These are phyloP conservation scores for Anabacerthia variegaticeps DNA, from an alignment of 2,797 vertebrate species.

Conservation along the genomic window DNA sequence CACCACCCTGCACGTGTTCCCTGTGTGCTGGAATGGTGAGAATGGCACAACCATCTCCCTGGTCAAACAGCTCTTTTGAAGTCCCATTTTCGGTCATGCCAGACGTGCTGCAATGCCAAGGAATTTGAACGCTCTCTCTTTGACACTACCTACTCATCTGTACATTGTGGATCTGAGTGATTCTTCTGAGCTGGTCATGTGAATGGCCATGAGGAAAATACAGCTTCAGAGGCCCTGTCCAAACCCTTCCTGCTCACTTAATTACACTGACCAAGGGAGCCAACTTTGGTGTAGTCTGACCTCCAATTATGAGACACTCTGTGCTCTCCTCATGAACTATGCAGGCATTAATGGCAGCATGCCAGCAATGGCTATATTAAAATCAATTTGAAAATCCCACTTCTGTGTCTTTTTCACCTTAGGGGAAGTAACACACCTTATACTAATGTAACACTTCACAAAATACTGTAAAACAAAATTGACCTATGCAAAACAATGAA, in stretches of 20 bases:
- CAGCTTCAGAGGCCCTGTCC: not conserved
- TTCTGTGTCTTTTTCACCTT: not conserved
- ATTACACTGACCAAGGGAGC: not conserved
- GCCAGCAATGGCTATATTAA: constrained; percentile 13
- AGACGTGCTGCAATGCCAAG: not conserved
- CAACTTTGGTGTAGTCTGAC: not conserved
- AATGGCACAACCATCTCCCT: not conserved
- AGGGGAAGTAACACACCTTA: not conserved
- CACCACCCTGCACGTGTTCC: not conserved
- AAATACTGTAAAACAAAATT: not conserved
- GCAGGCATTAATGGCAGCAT: not conserved
- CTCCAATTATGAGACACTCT: not conserved
- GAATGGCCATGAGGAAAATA: not conserved
- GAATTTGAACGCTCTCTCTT: constrained; percentile 25
- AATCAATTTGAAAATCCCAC: constrained; percentile 5
- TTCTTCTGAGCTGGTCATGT: not conserved
- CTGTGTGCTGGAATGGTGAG: not conserved
- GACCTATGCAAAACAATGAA: not conserved
- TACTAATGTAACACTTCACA: not conserved
- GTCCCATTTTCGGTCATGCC: not conserved
- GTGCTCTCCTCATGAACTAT: not conserved
- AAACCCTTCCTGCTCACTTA: constrained; percentile 21
- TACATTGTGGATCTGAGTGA: not conserved
- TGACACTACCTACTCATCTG: not conserved
- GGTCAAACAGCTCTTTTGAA: not conserved